Evolutionary conservation across 1,140 invertebrate species (phyloP), one percentile per base, ranked within the genome.

Genomic region (Lordiphosa collinella): DNA sequence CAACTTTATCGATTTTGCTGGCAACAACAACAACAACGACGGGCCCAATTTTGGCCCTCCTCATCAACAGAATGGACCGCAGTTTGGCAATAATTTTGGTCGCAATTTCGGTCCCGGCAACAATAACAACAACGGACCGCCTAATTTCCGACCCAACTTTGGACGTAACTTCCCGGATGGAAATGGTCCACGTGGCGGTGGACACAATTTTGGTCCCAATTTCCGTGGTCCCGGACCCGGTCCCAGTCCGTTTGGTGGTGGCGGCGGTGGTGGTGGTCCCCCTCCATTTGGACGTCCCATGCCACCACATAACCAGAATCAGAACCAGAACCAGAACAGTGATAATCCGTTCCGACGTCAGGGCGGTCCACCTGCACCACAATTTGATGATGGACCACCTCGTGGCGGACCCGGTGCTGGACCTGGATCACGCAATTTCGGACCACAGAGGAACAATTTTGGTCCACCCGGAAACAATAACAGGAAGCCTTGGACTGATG

Each of bases 271-370:
- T 16, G 31, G 29, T 36, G 25, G 34, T 25, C 25, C 41, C 9
- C 12, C 49, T 9, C 68, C 48, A 12, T 37, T 57, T 34, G 37
- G 60, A n/a, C 64, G 65, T 4, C 60, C 59, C 35, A 61, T 53
- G 43, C 63, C 57, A 14, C 53, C 68, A 7, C 57, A 57, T 10
- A 56, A 51, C 29, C 31, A 37, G 1, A 38, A n/a, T 4, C 18
- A 8, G 13, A 52, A 58, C n/a, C 55, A 40, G 11, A 46, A 56
- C 36, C 34, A 22, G 2, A 68, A 59, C 16, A 66, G 40, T 49
- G 67, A 74, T 32, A 82, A 82, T 61, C 76, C 76, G 3, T 82
- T 82, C 36, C 52, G 71, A 31, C 71, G 76, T 5, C 73, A 67
- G 1, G 41, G 56, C 18, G 76, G 60, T 29, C 41, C 51, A 1